Base-by-base conservation (phyloP, 2,113 vertebrate species). In the Madoqua kirkii region DNA sequence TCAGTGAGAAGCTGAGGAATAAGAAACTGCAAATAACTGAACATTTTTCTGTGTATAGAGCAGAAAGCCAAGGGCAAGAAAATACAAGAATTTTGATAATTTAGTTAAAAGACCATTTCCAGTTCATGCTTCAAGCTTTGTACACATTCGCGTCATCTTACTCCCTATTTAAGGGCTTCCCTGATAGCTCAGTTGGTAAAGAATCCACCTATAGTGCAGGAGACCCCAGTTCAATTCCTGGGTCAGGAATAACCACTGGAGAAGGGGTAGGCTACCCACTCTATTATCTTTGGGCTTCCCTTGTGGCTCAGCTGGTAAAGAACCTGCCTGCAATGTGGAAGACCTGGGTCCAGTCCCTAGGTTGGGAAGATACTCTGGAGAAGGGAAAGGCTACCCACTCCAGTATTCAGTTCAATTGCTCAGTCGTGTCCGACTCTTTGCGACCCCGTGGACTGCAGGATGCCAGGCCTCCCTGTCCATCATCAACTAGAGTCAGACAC, bases 1-100 rank as follows among this genome's bases (percentile, higher is more conserved):
- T 97, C 87, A 87, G 19, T 48, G n/a, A 84, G 29, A 50, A 15
- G 50, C 60, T 87, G 82, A 83, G 76, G 76, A 96, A 91, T 31
- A 91, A 92, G 71, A 81, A 96, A 57, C n/a, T 78, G 60, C 27
- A 93, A 96, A 64, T 45, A 97, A 78, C 45, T 50, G 48, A 67
- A 57, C 33, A 31, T 31, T 82, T 57, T 96, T 95, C 89, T 88
- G 12, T 82, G 87, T 96, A 19, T 12, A 54, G 33, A 95, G 25
- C 36, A 78, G 88, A 85, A 88, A 89, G 14, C 48, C 21, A 84
- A 85, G 67, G 43, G 13, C 21, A 92, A 87, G 21, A 91, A 82
- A 91, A 96, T 33, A 89, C 21, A 89, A 74, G 57, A 82, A 85
- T 91, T 91, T 59, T 87, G 29, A 90, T 12, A 43, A 64, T 55